Evolutionary conservation across 2,797 vertebrate species (phyloP), one percentile per base, ranked within the genome.

Genomic region (Ceryle rudis): DNA sequence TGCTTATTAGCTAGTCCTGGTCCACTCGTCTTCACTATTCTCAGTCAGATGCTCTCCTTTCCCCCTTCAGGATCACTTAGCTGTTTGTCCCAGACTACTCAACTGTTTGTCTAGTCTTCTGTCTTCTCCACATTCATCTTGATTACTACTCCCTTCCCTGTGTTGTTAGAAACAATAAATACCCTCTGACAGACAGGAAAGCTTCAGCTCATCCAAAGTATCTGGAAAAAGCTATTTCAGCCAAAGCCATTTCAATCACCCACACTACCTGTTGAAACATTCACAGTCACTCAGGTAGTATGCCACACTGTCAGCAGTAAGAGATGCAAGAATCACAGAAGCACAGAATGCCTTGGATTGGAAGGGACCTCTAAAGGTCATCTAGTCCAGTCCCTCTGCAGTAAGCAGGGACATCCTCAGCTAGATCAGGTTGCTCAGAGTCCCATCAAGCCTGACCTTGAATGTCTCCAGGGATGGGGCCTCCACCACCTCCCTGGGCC

Each of bases 1-100:
- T 44, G 41, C 25, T 61, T 47, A 57, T 5, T 54, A 65, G 13
- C 51, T 55, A 20, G 8, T 6, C 49, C 39, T 57, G 18, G 33
- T 23, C 31, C 5, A 37, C 10, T 35, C 33, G 11, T 33, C 31
- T n/a, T 52, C 28, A 52, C 46, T 35, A 16, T 52, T 71, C 23
- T 51, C 65, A 66, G 29, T 2, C 31, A 61, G 33, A 75, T 11
- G 28, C 21, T 18, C 74, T 57, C 75, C 25, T 20, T 25, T 20
- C 4, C 0, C 2, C 0, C 15, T 57, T 20, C 33, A 57, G n/a
- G 21, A 72, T 65, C 31, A 28, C n/a, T 52, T 26, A 41, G 37
- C 26, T 72, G 16, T 29, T 57, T 35, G 18, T 15, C 46, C 49
- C 60, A 81, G 42, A 17, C n/a, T 17, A 28, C 52, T 89, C 42